phyloP scores from a whole-genome alignment of 2,888 invertebrate species.

The Netelia inedita region DNA sequence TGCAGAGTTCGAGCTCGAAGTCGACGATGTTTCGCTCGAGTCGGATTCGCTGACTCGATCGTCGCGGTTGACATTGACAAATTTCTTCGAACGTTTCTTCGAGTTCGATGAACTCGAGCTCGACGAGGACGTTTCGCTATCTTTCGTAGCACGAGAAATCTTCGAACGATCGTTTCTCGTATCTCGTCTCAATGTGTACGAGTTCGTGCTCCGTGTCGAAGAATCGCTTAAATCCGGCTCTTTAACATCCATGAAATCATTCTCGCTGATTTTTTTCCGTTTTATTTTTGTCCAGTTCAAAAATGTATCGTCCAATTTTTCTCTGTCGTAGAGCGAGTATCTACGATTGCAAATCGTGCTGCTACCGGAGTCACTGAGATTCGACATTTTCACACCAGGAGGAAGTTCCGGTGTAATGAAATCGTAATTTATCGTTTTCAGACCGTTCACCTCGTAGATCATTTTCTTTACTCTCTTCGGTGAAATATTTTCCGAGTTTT shows the following conservation, averaged over 20 bases:
- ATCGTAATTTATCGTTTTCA: conserved; percentile 76
- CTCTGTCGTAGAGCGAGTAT: neutral
- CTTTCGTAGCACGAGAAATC: neutral
- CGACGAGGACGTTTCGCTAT: conserved; percentile 46
- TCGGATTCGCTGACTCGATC: neutral
- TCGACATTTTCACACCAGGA: conserved; percentile 58
- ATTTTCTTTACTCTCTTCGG: conserved; percentile 56
- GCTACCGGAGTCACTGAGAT: conserved; percentile 71
- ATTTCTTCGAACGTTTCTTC: neutral
- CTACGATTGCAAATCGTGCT: conserved; percentile 36
- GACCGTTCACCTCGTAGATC: conserved; percentile 73
- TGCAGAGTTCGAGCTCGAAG: neutral
- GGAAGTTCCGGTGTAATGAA: conserved; percentile 52
- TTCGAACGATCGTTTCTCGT: neutral
- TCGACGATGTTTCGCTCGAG: conserved; percentile 18
- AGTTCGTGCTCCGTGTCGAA: conserved; percentile 33
- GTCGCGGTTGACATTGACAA: neutral
- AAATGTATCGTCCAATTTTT: neutral
- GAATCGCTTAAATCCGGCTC: conserved; percentile 28
- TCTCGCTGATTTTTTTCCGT: conserved; percentile 22
- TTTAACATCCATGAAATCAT: neutral
- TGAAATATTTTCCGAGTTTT: neutral
- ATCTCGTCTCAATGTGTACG: neutral
- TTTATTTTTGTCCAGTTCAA: conserved; percentile 28
- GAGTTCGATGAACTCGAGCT: conserved; percentile 15